Base-by-base conservation (phyloP, 92 coral and sea anemone species). In the Epizoanthus fatuus region DNA sequence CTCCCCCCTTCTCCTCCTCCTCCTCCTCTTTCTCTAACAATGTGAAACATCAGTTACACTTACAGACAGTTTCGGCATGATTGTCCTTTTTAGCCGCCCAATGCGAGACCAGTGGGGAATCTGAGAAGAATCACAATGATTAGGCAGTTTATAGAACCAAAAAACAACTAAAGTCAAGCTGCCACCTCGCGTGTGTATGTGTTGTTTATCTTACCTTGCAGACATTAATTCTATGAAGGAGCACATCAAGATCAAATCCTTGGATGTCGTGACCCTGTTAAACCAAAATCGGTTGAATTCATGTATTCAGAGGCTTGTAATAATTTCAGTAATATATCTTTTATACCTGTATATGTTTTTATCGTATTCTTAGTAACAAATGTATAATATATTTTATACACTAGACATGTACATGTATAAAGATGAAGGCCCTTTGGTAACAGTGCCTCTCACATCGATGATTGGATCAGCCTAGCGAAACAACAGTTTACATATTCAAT, bases 101-200 rank as follows among this genome's bases (percentile, higher is more conserved):
- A 97, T 84, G 44, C 99, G 96, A 58, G 99, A 97, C 99, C 99
- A 97, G 71, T 97, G 95, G 35, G 99, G 99, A 66, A 97, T 93
- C 99, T 97, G 17, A 19, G 55, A 22, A 15, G 38, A 66, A 84
- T 11, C 13, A 12, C 64, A 13, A 1, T 35, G 7, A 5, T 66
- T 66, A 66, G 47, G 3, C 17, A 14, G 38, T 13, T 13, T 35
- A 22, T 32, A 66, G 70, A 15, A 64, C 13, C 70, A 64, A 32
- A 38, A 45, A 7, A 64, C 44, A 4, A 12, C 16, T 4, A 29
- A 29, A 29, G 35, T 29, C 35, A n/a, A n/a, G 35, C 35, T 29
- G 35, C 35, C 1, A 32, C 3, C 38, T 64, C 6, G n/a, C n/a
- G n/a, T n/a, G n/a, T n/a, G 10, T 71, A 20, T 11, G 4, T 39